Base-by-base conservation (phyloP, 2,113 vertebrate species). In the Vulpes lagopus region DNA sequence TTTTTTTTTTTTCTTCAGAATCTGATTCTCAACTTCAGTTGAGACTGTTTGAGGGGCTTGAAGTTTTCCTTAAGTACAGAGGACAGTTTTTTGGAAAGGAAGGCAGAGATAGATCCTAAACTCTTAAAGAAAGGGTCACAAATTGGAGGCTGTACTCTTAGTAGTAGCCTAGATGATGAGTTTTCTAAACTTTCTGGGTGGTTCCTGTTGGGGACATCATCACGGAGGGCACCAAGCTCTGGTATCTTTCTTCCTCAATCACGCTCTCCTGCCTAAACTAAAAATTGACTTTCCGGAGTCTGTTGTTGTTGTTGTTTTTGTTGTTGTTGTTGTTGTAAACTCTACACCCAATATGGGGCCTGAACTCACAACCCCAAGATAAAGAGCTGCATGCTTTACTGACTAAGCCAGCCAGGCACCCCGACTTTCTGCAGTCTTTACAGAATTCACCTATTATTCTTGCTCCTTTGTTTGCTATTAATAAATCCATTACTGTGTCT, bases 361-460 rank as follows among this genome's bases (percentile, higher is more conserved):
- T 23, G 23, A 76, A 76, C 14, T 8, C 43, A 11, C 62, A 51
- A 30, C 43, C 12, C 43, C 1, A 8, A 9, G 73, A 76, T 51
- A 23, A 51, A 76, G 73, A 76, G 73, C 23, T 14, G 25, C 73
- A 49, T 76, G 38, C 23, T 76, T 23, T 38, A 49, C 73, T 76
- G 73, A 43, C 22, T 43, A 38, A 74, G 23, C 38, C 38, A 74
- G 22, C 71, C 71, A 49, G 73, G 23, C 23, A 3, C 73, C 23
- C 14, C 65, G 79, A 78, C 64, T 93, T 78, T 95, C 43, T 53
- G 49, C 19, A 19, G 32, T 90, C 80, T 83, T 80, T 76, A 67
- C 49, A 60, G 64, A 93, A 74, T 80, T 85, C 32, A 65, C 25
- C 49, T 85, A 14, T 90, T 89, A 51, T 85, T 95, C 89, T 89